Conservation (phyloP, 2,797 vertebrate species). For the Characodon lateralis region DNA sequence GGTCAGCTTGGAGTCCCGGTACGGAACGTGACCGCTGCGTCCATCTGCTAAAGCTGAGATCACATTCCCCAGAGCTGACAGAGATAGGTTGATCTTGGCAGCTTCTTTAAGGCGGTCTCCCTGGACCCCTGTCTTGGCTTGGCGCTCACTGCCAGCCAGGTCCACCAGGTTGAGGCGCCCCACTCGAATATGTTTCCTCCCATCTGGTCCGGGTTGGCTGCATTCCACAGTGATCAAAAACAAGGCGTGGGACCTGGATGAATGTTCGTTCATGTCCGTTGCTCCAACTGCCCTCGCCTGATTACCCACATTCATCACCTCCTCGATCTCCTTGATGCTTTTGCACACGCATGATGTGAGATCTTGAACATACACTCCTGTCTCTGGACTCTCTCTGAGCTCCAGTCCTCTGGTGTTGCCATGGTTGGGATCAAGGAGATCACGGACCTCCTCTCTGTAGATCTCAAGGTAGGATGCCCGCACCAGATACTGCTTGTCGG, state of each 20-base stretch:
- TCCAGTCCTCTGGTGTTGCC: constrained; percentile 87
- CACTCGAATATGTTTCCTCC: constrained; percentile 92
- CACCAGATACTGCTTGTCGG: constrained; percentile 93
- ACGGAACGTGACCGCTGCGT: constrained; percentile 91
- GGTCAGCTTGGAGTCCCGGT: constrained; percentile 97
- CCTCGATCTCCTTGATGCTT: constrained; percentile 96
- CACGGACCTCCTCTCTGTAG: constrained; percentile 94
- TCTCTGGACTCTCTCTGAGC: constrained; percentile 92
- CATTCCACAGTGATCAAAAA: constrained; percentile 97
- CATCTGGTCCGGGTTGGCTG: constrained; percentile 89
- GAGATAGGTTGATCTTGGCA: constrained; percentile 96
- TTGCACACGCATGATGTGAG: constrained; percentile 96
- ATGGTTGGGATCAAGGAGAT: constrained; percentile 84
- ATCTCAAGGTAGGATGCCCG: constrained; percentile 97
- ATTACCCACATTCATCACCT: constrained; percentile 95
- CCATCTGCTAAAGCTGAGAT: constrained; percentile 93
- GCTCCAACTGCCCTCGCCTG: constrained; percentile 89
- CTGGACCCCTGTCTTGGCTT: constrained; percentile 87
- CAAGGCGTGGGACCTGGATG: constrained; percentile 94
- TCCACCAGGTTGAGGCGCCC: constrained; percentile 97
- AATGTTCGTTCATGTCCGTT: constrained; percentile 96
- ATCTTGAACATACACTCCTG: constrained; percentile 93
- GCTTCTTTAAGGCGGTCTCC: constrained; percentile 95
- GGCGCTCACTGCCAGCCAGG: constrained; percentile 93
- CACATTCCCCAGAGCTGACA: constrained; percentile 94